A percentile compares a stretch with the other conserved stretches of the same genome.
These are phyloP conservation scores for Notamacropus eugenii DNA, from an alignment of 2,797 vertebrate species.

Conservation along the genomic window DNA sequence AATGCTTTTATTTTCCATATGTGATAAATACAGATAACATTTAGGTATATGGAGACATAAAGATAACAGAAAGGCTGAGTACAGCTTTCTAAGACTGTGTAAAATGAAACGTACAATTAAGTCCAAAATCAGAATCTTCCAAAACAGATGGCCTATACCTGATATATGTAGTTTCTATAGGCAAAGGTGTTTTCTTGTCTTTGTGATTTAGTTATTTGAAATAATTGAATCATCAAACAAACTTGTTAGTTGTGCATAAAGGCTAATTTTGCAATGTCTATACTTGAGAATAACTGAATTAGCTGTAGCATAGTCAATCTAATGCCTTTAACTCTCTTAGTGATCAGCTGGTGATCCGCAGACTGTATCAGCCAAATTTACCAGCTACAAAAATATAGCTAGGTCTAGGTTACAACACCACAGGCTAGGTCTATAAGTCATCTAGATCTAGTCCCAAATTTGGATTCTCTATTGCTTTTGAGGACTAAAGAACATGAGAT, in stretches of 20 bases:
- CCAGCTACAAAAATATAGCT: not conserved
- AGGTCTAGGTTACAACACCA: not conserved
- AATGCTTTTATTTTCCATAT: not conserved
- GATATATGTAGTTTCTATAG: not conserved
- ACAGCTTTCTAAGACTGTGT: not conserved
- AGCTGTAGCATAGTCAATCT: not conserved
- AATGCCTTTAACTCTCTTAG: not conserved
- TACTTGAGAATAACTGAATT: not conserved
- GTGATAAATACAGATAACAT: not conserved
- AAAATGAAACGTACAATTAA: not conserved
- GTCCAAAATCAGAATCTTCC: not conserved
- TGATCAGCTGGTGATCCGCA: not conserved
- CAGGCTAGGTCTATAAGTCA: not conserved
- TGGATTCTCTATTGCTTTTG: not conserved
- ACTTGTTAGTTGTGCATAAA: not conserved
- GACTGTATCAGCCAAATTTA: not conserved
- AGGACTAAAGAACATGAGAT: not conserved
- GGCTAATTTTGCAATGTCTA: not conserved
- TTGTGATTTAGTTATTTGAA: not conserved
- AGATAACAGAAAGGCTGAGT: not conserved
- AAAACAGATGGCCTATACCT: not conserved
- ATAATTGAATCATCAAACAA: not conserved
- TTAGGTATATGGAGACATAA: not conserved
- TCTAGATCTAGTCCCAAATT: not conserved
- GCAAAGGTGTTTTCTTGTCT: not conserved